phyloP scores from a whole-genome alignment of 2,113 vertebrate species.

The Vulpes ferrilata region DNA sequence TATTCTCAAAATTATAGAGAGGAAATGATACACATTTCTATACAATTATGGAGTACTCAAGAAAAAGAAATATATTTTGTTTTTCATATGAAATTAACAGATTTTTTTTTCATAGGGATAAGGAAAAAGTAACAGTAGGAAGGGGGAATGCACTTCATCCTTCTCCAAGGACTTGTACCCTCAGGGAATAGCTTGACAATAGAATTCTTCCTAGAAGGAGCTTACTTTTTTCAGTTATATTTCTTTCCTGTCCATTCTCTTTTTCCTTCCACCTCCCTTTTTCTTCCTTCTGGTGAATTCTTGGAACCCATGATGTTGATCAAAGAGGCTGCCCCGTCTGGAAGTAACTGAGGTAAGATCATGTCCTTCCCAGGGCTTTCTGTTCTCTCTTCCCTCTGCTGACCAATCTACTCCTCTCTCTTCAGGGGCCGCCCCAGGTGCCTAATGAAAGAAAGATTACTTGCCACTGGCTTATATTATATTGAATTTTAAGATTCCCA shows the following conservation, averaged over 20 bases:
- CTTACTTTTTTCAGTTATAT: background rate
- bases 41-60: conserved; percentile 59
- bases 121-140: background rate
- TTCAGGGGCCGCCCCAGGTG: background rate
- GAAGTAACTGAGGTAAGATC: background rate
- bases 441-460: background rate
- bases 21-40: conserved; percentile 66
- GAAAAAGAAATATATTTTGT: conserved; percentile 62
- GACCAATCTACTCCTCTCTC: background rate
- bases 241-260: conserved; percentile 33
- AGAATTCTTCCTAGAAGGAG: conserved; percentile 34
- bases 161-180: conserved; percentile 3
- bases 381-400: background rate
- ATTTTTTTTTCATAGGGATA: conserved; percentile 31
- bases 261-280: conserved; percentile 7
- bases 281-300: conserved; percentile 7
- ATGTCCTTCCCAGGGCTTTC: background rate
- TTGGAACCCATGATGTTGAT: background rate
- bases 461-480: background rate
- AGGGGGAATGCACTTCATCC: background rate
- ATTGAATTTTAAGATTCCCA: conserved; percentile 56
- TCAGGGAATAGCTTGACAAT: conserved; percentile 20
- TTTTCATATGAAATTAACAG: conserved; percentile 64
- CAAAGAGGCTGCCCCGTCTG: background rate
- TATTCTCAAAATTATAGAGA: conserved; percentile 70